Conservation (phyloP, 2,113 vertebrate species). For the Atherinomorus stipes region DNA sequence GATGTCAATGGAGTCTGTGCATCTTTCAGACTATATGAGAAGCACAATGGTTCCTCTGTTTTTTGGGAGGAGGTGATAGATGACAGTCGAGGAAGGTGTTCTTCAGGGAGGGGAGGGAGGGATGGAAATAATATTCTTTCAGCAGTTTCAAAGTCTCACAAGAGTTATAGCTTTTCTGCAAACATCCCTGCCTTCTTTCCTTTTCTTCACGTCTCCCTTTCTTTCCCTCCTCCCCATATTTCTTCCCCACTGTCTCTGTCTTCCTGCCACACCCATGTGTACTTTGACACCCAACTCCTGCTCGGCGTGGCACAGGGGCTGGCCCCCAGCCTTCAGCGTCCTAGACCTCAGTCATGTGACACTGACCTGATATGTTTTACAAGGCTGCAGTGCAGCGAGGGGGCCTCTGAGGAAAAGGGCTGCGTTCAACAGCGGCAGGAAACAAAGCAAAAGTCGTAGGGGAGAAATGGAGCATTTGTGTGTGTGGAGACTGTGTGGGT, state of each 20-base stretch:
- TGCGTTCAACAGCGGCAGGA: constrained; percentile 71
- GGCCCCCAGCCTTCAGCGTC: constrained; percentile 53
- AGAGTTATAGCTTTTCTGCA: constrained; percentile 48
- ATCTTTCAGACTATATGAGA: constrained; percentile 50
- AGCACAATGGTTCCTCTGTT: constrained; percentile 39
- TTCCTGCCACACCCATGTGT: constrained; percentile 65
- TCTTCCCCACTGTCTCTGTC: constrained; percentile 25
- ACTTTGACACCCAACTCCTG: constrained; percentile 68
- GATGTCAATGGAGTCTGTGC: constrained; percentile 45
- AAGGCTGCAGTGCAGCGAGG: constrained; percentile 68
- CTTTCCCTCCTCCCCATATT: constrained; percentile 10
- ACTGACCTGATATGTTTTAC: constrained; percentile 80
- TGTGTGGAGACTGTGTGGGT: constrained; percentile 17
- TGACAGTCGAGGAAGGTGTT: constrained; percentile 35
- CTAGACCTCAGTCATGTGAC: constrained; percentile 77
- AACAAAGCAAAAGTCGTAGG: constrained; percentile 58
- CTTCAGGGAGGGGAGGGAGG: constrained; percentile 43
- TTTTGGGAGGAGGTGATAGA: constrained; percentile 57
- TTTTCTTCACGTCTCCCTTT: constrained; percentile 25
- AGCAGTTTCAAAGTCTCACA: constrained; percentile 39
- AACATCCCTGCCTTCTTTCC: constrained; percentile 28
- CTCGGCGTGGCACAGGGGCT: constrained; percentile 25
- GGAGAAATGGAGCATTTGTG: constrained; percentile 40
- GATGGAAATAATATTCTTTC: constrained; percentile 60
- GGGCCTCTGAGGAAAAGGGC: constrained; percentile 70